phyloP scores from a whole-genome alignment of 2,888 invertebrate species.

The Bedellia somnulentella region DNA sequence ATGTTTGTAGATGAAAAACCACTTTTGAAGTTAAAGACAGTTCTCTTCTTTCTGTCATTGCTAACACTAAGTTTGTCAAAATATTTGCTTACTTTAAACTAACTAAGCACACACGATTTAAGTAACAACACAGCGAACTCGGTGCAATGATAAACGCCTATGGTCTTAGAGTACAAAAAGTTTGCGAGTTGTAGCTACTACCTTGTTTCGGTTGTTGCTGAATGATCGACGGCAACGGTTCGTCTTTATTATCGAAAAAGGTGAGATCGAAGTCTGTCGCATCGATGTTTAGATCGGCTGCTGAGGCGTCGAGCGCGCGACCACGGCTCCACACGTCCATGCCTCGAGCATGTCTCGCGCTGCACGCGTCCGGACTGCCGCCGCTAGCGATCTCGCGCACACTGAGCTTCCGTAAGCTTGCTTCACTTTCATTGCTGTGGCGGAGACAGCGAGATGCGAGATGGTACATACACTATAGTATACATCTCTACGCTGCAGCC shows the following conservation, averaged over 20 bases:
- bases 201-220: slow-evolving; percentile 39
- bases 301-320: slow-evolving; percentile 65
- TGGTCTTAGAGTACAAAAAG: no score
- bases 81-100: no score
- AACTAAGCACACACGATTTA: no score
- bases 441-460: no score
- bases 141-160: no score
- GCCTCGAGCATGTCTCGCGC: slow-evolving; percentile 33
- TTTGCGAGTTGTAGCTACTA: slow-evolving; percentile 2
- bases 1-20: no score
- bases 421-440: slow-evolving; percentile 17
- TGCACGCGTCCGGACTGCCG: slow-evolving; percentile 31
- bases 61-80: no score
- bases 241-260: slow-evolving; percentile 74
- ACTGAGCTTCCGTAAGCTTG: slow-evolving; percentile 21
- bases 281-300: slow-evolving; percentile 69
- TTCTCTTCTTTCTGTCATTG: no score
- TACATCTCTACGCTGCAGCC: no score
- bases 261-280: slow-evolving; percentile 77
- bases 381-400: slow-evolving; percentile 28
- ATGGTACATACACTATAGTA: no score
- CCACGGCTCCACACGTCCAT: slow-evolving; percentile 78
- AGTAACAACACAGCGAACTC: no score
- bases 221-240: slow-evolving; percentile 39
- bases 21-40: no score